Evolutionary conservation across 35 echinoderm and acorn worm genomes (phyloP).

Genomic region (Chiridota heheva): DNA sequence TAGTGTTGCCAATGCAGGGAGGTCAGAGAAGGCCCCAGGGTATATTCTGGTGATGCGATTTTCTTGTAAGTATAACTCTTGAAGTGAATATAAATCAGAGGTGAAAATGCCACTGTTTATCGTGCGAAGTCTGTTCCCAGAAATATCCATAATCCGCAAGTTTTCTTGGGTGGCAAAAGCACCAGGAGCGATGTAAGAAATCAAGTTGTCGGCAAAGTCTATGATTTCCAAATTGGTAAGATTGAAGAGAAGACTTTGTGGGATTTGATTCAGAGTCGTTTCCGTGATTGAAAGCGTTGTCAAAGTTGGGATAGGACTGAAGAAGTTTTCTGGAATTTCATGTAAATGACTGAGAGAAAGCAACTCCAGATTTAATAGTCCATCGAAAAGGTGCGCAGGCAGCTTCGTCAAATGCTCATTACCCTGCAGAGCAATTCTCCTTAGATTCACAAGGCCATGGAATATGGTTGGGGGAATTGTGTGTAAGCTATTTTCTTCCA

Average conservation of each 20-base stretch:
- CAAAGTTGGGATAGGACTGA: conserved; percentile 43
- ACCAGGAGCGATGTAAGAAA: conserved; percentile 35
- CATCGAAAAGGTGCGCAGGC: conserved; percentile 49
- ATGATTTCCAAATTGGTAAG: conserved; percentile 57
- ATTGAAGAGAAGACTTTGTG: conserved; percentile 42
- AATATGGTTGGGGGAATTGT: conserved; percentile 55
- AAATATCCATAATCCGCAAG: conserved; percentile 64
- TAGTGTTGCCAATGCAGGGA: conserved; percentile 55
- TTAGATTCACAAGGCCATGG: conserved; percentile 50
- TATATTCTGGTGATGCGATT: conserved; percentile 59
- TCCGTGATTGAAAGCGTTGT: conserved; percentile 56
- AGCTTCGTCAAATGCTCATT: conserved; percentile 48
- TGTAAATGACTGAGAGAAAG: conserved; percentile 58
- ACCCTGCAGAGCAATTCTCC: conserved; percentile 51
- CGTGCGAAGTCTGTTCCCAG: conserved; percentile 48
- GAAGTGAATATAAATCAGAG: conserved; percentile 13
- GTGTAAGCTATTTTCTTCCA: conserved; percentile 71
- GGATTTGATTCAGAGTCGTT: conserved; percentile 35
- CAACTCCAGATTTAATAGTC: conserved; percentile 55
- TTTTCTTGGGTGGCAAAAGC: conserved; percentile 26
- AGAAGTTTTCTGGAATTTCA: conserved; percentile 32
- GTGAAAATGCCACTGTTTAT: conserved; percentile 50
- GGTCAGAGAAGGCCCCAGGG: conserved; percentile 44
- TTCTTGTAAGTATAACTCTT: conserved; percentile 50
- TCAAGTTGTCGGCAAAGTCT: conserved; percentile 54